Evolutionary conservation across 2,113 vertebrate genomes (phyloP), one percentile per base, ranked within the genome.

Genomic region (Phalacrocorax brasilianus): DNA sequence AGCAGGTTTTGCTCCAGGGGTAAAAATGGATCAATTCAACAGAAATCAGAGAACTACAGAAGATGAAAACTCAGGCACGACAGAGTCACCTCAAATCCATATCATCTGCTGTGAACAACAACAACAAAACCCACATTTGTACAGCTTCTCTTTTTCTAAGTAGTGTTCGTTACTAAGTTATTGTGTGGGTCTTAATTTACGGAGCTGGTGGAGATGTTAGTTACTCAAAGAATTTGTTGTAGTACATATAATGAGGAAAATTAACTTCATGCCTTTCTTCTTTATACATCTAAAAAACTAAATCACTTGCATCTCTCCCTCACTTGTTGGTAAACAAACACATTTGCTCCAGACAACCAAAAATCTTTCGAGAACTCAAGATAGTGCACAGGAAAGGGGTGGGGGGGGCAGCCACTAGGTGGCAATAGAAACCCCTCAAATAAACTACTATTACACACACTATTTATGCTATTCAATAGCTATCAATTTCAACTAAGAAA

Each of bases 351-450:
- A 7, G 35, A 4, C 8, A 9, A 3, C 13, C 2, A 18, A 15
- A 38, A 38, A 38, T 38, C 38, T 38, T 38, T 38, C 38, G 38
- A 38, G 38, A 38, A 38, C 38, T 38, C 38, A 38, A 38, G 38
- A 38, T 38, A 38, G 38, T 38, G 38, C 38, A 38, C 38, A 38
- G 38, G 38, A 38, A 38, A 9, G 8, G 26, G 38, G 16, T 12
- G 8, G 14, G 14, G 7, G 14, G 5, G 17, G 17, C 33, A n/a
- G 86, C 97, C 98, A 96, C 98, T 98, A 98, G 98, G 92, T 98
- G 98, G 98, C 98, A 96, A 89, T 96, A 97, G 89, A 98, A 98
- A 97, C 93, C 94, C 97, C 98, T 76, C 53, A 86, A 97, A 97
- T 42, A 62, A 80, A 56, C 30, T 6, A 2, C 28, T 8, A 10